Evolutionary conservation across 2,113 vertebrate species (phyloP).

Genomic region (Mesitornis unicolor): DNA sequence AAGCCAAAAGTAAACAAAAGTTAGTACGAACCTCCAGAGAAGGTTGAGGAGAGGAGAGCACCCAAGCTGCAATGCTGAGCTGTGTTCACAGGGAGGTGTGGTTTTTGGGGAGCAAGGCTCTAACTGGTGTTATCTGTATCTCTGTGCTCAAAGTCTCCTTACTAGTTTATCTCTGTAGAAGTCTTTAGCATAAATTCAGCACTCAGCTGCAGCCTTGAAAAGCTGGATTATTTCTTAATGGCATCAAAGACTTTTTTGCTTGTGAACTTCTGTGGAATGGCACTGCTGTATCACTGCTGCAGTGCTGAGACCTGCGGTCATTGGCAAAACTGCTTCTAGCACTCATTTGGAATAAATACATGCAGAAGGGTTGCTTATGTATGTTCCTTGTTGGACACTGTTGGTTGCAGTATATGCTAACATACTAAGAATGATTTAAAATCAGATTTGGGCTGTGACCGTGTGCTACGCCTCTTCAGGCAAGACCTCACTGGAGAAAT

Average conservation of each 20-base stretch:
- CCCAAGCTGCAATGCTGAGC: accelerated
- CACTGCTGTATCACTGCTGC: background rate
- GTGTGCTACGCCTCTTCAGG: background rate
- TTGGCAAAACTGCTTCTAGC: background rate
- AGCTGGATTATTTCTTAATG: background rate
- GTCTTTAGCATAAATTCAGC: background rate
- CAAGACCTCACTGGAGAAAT: background rate
- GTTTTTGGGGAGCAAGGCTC: background rate
- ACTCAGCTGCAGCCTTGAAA: background rate
- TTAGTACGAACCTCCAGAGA: background rate
- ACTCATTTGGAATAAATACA: background rate
- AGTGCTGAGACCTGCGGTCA: background rate
- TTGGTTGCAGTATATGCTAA: background rate
- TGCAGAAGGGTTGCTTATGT: no score
- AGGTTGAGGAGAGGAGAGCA: background rate
- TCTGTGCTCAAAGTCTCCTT: background rate
- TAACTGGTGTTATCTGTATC: background rate
- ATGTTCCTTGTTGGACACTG: background rate
- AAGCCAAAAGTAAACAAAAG: background rate
- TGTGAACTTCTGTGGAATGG: background rate
- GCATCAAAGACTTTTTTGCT: background rate
- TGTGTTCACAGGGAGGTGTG: background rate
- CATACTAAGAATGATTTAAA: background rate
- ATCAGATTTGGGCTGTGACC: background rate
- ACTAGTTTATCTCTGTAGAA: background rate